phyloP scores from a whole-genome alignment of 2,797 vertebrate species.

The Poeciliopsis paucimaculata region DNA sequence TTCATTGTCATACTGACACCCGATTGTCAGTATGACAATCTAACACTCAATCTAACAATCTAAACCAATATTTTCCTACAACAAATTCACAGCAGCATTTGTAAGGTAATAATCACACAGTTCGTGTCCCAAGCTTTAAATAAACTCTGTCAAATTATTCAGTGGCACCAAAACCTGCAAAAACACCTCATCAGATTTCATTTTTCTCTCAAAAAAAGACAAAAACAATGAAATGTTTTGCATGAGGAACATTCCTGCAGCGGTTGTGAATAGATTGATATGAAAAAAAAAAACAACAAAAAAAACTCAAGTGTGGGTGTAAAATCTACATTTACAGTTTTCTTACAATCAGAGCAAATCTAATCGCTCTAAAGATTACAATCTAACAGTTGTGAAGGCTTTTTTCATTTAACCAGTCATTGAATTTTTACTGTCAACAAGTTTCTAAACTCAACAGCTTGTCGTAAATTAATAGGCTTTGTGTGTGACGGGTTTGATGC shows the following conservation, averaged over 20 bases:
- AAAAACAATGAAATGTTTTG: constrained; percentile 5
- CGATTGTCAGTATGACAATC: too few species aligned
- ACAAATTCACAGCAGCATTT: background rate
- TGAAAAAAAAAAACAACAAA: background rate
- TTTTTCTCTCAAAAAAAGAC: background rate
- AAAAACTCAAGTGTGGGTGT: constrained; percentile 11
- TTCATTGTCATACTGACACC: too few species aligned
- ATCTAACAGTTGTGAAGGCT: background rate
- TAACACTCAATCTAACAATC: too few species aligned
- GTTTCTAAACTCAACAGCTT: constrained; percentile 9
- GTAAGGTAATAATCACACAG: background rate
- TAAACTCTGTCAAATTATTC: background rate
- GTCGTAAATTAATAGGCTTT: background rate
- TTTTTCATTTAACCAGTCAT: constrained; percentile 9
- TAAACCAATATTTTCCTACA: background rate
- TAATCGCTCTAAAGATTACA: constrained; percentile 40
- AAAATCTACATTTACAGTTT: constrained; percentile 13
- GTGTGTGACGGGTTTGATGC: background rate
- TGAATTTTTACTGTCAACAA: constrained; percentile 34
- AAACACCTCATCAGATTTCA: background rate
- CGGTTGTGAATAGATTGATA: background rate
- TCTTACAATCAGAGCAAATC: constrained; percentile 32
- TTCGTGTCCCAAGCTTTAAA: background rate
- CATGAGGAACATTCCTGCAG: background rate
- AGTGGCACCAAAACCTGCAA: background rate